phyloP scores from a whole-genome alignment of 2,113 vertebrate genomes.

The Irena cyanogastra region DNA sequence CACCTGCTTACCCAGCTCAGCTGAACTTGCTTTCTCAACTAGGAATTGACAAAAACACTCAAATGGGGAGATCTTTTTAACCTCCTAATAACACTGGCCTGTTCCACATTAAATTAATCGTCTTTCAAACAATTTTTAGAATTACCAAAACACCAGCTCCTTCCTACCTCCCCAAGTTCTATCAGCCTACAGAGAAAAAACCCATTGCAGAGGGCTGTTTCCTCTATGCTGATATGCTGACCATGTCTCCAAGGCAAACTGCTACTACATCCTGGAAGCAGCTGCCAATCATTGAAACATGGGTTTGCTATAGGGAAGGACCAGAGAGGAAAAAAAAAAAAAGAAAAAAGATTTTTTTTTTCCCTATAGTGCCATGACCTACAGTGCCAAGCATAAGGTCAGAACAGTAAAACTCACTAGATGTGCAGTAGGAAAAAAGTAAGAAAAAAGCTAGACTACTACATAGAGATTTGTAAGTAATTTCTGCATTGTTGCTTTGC shows the following conservation, averaged over 20 bases:
- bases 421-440: not conserved
- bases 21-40: not conserved
- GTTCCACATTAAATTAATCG: not conserved
- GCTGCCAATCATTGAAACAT: not conserved
- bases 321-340: not conserved
- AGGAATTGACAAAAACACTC: not conserved
- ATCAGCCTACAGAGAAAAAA: not conserved
- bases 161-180: not conserved
- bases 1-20: not conserved
- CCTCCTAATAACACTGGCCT: not conserved
- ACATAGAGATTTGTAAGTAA: not conserved
- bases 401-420: not conserved
- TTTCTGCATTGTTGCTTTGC: not conserved
- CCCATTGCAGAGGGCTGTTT: rapidly evolving
- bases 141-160: not conserved
- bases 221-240: not conserved
- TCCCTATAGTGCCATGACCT: not conserved
- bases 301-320: not conserved
- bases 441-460: not conserved
- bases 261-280: not conserved
- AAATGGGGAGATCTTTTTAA: not conserved
- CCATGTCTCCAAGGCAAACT: not conserved
- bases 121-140: not conserved
- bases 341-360: not conserved
- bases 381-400: not conserved